Conservation (phyloP, 2,888 invertebrate genomes). For the Calameuta idolon region DNA sequence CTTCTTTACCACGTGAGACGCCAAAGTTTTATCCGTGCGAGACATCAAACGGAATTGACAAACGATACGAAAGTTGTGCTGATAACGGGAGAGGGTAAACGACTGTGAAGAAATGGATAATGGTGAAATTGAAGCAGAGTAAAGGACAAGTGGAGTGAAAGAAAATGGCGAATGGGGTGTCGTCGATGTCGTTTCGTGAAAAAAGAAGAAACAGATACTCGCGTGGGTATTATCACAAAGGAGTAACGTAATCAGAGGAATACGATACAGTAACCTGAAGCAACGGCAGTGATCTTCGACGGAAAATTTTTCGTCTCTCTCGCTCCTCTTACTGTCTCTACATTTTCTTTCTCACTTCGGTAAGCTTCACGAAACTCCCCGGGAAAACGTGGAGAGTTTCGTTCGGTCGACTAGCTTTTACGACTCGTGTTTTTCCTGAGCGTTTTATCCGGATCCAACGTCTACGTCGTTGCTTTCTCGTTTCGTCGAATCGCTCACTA, state of each 20-base stretch:
- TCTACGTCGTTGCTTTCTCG: constrained; percentile 13
- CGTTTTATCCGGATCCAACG: constrained; percentile 21
- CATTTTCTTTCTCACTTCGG: not conserved
- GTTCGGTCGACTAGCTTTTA: constrained; percentile 24
- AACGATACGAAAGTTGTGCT: not conserved
- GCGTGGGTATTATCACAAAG: no score
- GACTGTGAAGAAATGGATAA: not conserved
- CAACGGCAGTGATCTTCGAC: not conserved
- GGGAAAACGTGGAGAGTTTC: constrained; percentile 10
- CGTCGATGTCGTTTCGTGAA: not conserved
- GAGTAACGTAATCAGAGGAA: no score
- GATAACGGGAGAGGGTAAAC: not conserved
- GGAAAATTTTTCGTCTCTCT: not conserved
- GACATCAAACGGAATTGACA: not conserved
- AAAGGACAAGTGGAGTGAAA: not conserved
- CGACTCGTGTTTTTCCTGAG: constrained; percentile 19
- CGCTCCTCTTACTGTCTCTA: not conserved
- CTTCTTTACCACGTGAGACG: not conserved
- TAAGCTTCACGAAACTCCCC: constrained; percentile 1
- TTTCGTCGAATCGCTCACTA: constrained; percentile 22
- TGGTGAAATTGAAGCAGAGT: not conserved
- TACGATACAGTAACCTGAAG: not conserved
- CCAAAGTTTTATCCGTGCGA: not conserved
- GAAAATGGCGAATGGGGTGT: not conserved
- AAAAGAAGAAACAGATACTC: not conserved